Conservation (phyloP, 2,888 invertebrate genomes). For the Tenthredo livida region DNA sequence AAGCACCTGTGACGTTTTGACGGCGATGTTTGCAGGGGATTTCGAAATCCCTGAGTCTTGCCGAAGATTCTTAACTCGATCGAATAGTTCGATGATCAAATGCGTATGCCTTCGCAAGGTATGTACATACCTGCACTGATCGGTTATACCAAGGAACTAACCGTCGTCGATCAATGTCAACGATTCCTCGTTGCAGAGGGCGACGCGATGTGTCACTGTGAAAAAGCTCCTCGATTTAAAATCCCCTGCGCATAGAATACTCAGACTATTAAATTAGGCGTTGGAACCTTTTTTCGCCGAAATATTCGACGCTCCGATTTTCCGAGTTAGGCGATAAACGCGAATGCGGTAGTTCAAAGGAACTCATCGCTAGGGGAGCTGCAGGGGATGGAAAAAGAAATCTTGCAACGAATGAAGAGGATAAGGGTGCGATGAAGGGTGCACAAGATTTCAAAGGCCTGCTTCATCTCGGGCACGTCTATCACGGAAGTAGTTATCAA, state of each 20-base stretch:
- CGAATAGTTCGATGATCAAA: neutral
- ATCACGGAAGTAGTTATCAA: neutral
- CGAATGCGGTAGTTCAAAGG: slow-evolving; percentile 37
- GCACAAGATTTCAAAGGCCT: neutral
- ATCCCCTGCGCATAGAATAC: neutral
- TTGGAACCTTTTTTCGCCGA: neutral
- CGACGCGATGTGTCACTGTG: neutral
- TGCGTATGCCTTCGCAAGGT: neutral
- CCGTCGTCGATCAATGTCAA: neutral
- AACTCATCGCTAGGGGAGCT: neutral
- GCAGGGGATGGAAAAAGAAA: neutral
- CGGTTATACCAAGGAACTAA: neutral
- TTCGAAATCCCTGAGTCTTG: neutral
- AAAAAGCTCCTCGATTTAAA: neutral
- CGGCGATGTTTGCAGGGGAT: neutral
- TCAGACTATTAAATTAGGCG: neutral
- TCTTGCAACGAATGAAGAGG: slow-evolving; percentile 6
- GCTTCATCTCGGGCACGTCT: slow-evolving; percentile 2
- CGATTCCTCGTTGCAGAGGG: neutral
- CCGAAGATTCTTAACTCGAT: slow-evolving; percentile 26
- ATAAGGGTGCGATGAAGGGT: slow-evolving; percentile 11
- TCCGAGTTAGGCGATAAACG: neutral
- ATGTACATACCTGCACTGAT: neutral
- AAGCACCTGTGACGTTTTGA: slow-evolving; percentile 31
- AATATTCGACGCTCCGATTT: slow-evolving; percentile 4